Base-by-base conservation (phyloP, 2,113 vertebrate genomes). In the Asarcornis scutulata region DNA sequence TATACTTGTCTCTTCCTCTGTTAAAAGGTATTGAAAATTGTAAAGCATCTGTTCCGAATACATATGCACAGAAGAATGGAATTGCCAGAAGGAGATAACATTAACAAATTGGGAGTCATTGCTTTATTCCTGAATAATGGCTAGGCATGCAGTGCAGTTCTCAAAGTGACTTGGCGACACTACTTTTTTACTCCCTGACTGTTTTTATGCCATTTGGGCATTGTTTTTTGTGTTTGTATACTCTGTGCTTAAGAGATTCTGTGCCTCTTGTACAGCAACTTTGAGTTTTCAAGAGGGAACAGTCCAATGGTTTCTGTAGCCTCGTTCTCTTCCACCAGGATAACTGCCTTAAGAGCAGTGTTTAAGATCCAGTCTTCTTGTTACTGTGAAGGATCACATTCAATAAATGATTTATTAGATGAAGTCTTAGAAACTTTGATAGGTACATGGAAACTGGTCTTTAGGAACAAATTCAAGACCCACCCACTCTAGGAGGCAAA, bases 1-100 rank as follows among this genome's bases (percentile, higher is more conserved):
- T 99, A 99, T 4, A 86, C 98, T 96, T 98, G 98, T 60, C 99
- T 98, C 86, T 99, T 98, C 80, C 80, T 98, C 99, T 99, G 95
- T 97, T 89, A 96, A 95, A 96, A 97, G 48, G 66, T 64, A 95
- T 80, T 42, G 25, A 64, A 86, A 86, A 84, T 23, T 31, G 86
- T 91, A 93, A 96, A 92, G 63, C 25, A 68, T 40, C 67, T 95
- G 42, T 85, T 86, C 31, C 31, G 66, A 66, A 76, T 40, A 68
- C 0, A 2, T 56, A 55, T 42, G 22, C 44, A 74, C 0, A 73
- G 84, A 75, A 85, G 63, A 77, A 91, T 5, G n/a, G 44, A 67
- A 59, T 56, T 76, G n/a, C 10, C 78, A 59, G 59, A 34, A 84
- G 29, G 9, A 74, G 31, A 25, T 22, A 9, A 50, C 27, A 46